Evolutionary conservation across 2,113 vertebrate species (phyloP).

Genomic region (Felis catus): DNA sequence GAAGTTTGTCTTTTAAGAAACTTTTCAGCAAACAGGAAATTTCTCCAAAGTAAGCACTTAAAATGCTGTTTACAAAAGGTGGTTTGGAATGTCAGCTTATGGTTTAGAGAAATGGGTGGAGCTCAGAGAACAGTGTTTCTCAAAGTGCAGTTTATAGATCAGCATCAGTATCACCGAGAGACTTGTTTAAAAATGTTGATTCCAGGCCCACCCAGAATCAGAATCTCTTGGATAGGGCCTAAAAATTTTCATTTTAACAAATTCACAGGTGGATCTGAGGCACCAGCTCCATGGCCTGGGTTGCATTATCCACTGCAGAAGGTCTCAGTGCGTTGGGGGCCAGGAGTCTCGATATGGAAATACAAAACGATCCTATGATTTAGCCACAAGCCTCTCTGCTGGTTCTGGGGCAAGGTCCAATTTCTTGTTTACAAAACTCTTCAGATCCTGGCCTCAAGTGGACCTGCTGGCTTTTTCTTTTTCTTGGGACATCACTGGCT

Average conservation of each 20-base stretch:
- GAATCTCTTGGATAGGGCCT: not conserved
- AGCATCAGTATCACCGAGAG: not conserved
- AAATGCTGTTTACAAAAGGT: not conserved
- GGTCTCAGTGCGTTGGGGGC: not conserved
- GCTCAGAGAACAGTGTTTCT: not conserved
- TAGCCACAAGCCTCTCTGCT: not conserved
- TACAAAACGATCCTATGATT: not conserved
- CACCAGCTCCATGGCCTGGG: not conserved
- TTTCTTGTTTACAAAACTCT: constrained; percentile 54
- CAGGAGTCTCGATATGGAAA: not conserved
- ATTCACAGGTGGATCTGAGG: not conserved
- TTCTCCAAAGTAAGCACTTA: constrained; percentile 38
- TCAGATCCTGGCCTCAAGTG: constrained; percentile 44
- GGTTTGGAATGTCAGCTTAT: not conserved
- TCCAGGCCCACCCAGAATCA: not conserved
- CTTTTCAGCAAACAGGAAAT: constrained; percentile 31
- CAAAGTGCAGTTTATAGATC: not conserved
- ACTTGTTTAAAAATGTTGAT: not conserved
- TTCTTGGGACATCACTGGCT: not conserved
- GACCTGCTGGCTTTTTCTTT: constrained; percentile 45
- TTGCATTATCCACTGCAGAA: not conserved
- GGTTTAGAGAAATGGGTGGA: not conserved
- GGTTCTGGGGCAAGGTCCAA: constrained; percentile 24
- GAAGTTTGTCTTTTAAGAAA: not conserved
- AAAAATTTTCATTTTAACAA: not conserved